phyloP scores from a whole-genome alignment of 2,888 invertebrate genomes.

The Latrodectus elegans region DNA sequence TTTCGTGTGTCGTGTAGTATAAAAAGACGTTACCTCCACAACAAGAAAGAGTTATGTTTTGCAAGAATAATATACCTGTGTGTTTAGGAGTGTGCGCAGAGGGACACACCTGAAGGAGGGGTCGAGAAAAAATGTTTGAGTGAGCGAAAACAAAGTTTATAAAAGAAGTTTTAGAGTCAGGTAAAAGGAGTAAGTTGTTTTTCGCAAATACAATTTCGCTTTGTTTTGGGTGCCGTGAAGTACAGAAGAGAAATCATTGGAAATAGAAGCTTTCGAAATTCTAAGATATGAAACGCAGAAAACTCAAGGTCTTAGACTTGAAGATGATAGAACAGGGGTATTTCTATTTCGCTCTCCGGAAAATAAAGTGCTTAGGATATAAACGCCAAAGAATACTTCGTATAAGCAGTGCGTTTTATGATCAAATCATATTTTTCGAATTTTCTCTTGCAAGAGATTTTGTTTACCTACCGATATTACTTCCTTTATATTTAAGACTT shows the following conservation, averaged over 20 bases:
- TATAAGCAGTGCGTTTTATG: too few relatives aligned
- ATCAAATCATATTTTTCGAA: too few relatives aligned
- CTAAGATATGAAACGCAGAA: not conserved
- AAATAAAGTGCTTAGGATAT: too few relatives aligned
- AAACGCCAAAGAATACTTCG: too few relatives aligned
- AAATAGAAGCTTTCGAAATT: constrained; percentile 15
- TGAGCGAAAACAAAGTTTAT: constrained; percentile 2
- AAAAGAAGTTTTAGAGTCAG: constrained; percentile 4
- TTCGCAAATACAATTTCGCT: constrained; percentile 6
- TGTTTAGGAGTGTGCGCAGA: not conserved
- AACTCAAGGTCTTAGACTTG: not conserved
- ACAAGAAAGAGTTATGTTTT: constrained; percentile 6
- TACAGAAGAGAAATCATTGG: not conserved
- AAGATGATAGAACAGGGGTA: not conserved
- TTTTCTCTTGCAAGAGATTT: too few relatives aligned
- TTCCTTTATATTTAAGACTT: too few relatives aligned
- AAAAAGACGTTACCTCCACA: constrained; percentile 10
- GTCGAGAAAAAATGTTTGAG: not conserved
- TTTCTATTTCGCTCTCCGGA: too few relatives aligned
- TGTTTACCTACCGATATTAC: too few relatives aligned
- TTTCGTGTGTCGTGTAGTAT: not conserved
- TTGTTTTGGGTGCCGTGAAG: constrained; percentile 1
- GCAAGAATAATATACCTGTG: not conserved
- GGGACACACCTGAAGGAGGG: not conserved
- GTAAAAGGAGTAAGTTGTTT: constrained; percentile 23